Base-by-base conservation (phyloP, 37 sponge, comb jelly and placozoan genomes). In the Beroe ovata region DNA sequence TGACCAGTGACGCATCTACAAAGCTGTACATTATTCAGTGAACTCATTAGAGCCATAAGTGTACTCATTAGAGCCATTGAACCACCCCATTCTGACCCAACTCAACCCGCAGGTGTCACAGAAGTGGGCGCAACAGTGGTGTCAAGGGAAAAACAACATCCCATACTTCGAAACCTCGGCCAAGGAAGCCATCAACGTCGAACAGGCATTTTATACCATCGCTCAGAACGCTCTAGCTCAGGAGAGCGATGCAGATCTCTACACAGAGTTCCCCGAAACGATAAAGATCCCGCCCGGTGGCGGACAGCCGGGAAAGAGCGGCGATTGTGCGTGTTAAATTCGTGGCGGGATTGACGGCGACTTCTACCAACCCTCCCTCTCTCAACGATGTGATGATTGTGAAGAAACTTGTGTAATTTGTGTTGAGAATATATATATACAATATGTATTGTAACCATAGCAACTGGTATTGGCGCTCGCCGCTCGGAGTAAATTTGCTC, bases 111-210 rank as follows among this genome's bases (percentile, higher is more conserved):
- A 96, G 95, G 96, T 98, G 1, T 95, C 95, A 1, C 72, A 77
- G n/a, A 64, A 93, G 39, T 89, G 96, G 59, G 99, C 99, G 0
- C 93, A 95, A 88, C 92, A 92, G 38, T 98, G 99, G 99, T 98
- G 99, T 90, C 92, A 93, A 22, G 91, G 91, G 11, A 98, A 96
- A 90, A 96, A 96, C 90, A 94, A 98, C 93, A 96, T 98, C 72
- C 99, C 99, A 18, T 98, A 96, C 89, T 95, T 96, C 89, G 99
- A 98, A 63, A 96, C 99, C 38, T 96, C 96, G 64, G 99, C 99
- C 19, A 98, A 98, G 61, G 99, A 98, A 62, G 96, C 96, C 14
- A 93, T 95, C 89, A 98, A 98, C 89, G 99, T 98, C 21, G 99
- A 98, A 89, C 95, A 93, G 25, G 99, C 99, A 14, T 98, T 98